A percentile compares a stretch with the other conserved stretches of the same genome.
phyloP scores from a whole-genome alignment of 2,113 vertebrate species.

The Oreochromis tanganicae region DNA sequence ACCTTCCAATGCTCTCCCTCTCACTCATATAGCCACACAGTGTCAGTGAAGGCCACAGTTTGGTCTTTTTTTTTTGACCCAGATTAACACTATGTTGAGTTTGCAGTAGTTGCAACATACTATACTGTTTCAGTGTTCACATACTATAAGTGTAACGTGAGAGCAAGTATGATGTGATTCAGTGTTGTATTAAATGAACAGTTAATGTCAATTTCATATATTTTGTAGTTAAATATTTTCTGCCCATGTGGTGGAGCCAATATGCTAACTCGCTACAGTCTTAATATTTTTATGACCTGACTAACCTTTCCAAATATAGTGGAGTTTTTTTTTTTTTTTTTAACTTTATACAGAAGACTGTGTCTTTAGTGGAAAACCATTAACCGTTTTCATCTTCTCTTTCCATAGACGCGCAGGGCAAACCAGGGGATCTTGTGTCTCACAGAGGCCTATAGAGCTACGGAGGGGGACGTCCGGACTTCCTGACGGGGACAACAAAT shows the following conservation, averaged over 20 bases:
- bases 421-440: slow-evolving; percentile 89
- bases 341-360: background rate
- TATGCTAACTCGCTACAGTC: background rate
- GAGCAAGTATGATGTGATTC: background rate
- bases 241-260: background rate
- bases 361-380: background rate
- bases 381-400: slow-evolving; percentile 37
- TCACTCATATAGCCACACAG: slow-evolving; percentile 1
- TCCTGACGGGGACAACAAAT: slow-evolving; percentile 80
- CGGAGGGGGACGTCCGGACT: slow-evolving; percentile 84
- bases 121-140: background rate
- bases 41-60: slow-evolving; percentile 18
- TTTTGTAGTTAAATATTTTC: background rate
- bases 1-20: background rate
- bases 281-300: background rate
- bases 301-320: background rate
- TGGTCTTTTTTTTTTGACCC: slow-evolving; percentile 27
- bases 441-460: slow-evolving; percentile 85
- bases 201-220: slow-evolving; percentile 23
- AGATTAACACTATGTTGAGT: background rate
- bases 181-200: slow-evolving; percentile 31
- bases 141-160: background rate
- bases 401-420: slow-evolving; percentile 83
- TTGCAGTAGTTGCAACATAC: background rate
- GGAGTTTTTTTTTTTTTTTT: background rate